phyloP scores from a whole-genome alignment of 2,113 vertebrate genomes.

The Electrona antarctica region DNA sequence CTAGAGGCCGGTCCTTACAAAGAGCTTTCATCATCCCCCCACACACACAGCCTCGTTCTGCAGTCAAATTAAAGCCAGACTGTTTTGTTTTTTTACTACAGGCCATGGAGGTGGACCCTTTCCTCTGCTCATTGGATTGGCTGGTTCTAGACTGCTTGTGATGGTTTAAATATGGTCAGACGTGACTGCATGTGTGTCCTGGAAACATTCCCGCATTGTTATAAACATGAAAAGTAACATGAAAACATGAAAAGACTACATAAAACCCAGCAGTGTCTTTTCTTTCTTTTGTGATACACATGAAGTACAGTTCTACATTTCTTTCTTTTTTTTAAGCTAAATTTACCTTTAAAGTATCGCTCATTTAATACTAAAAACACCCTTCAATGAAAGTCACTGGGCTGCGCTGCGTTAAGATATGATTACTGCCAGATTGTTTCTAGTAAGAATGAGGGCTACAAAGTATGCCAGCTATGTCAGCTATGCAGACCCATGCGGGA shows the following conservation, averaged over 20 bases:
- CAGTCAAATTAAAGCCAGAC: slow-evolving; percentile 62
- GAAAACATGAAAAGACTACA: slow-evolving; percentile 10
- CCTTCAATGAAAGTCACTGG: slow-evolving; percentile 11
- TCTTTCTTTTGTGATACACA: neutral
- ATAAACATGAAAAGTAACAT: neutral
- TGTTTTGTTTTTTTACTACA: slow-evolving; percentile 57
- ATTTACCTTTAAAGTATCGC: neutral
- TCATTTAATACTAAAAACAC: slow-evolving; percentile 17
- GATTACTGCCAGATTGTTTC: slow-evolving; percentile 36
- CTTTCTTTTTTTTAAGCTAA: neutral
- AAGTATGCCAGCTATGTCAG: slow-evolving; percentile 50
- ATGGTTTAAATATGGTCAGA: slow-evolving; percentile 47
- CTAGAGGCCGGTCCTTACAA: slow-evolving; percentile 46
- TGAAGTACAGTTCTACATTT: slow-evolving; percentile 4
- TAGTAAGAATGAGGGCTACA: slow-evolving; percentile 13
- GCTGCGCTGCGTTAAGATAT: slow-evolving; percentile 20
- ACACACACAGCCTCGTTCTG: slow-evolving; percentile 30
- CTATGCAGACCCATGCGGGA: slow-evolving; percentile 54
- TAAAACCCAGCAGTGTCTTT: neutral
- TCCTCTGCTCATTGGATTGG: slow-evolving; percentile 20
- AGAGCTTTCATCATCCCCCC: slow-evolving; percentile 50
- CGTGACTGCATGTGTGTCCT: neutral
- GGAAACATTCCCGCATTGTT: neutral
- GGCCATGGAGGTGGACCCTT: slow-evolving; percentile 21
- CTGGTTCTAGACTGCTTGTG: slow-evolving; percentile 28